Evolutionary conservation across 2,888 invertebrate genomes (phyloP).

Genomic region (Drosophila testacea): DNA sequence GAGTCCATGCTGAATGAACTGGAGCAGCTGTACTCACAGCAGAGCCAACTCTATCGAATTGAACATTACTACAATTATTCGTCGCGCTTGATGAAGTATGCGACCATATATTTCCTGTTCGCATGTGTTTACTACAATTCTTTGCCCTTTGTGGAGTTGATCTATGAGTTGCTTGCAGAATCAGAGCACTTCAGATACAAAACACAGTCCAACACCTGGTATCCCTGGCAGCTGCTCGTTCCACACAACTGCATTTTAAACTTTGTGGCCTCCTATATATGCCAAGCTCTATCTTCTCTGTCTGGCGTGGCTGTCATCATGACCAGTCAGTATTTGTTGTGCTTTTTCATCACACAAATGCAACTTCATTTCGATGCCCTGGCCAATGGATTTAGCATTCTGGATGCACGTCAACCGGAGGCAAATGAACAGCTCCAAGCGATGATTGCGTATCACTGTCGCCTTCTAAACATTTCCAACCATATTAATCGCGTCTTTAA

Average conservation of each 20-base stretch:
- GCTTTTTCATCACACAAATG: slow-evolving; percentile 75
- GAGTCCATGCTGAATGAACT: slow-evolving; percentile 55
- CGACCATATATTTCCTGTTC: slow-evolving; percentile 60
- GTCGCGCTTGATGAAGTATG: slow-evolving; percentile 59
- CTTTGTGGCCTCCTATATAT: slow-evolving; percentile 59
- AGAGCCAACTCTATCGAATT: slow-evolving; percentile 44
- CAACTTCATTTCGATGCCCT: slow-evolving; percentile 77
- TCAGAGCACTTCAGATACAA: slow-evolving; percentile 52
- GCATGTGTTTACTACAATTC: slow-evolving; percentile 69
- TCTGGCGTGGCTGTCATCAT: slow-evolving; percentile 66
- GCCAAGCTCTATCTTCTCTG: slow-evolving; percentile 65
- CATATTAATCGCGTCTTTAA: slow-evolving; percentile 76
- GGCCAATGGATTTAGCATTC: slow-evolving; percentile 47
- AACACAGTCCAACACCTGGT: slow-evolving; percentile 82
- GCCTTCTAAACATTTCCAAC: slow-evolving; percentile 54
- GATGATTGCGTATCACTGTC: slow-evolving; percentile 71
- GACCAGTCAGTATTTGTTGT: slow-evolving; percentile 72
- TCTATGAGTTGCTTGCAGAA: slow-evolving; percentile 57
- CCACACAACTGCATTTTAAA: slow-evolving; percentile 36
- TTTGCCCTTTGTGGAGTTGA: slow-evolving; percentile 63
- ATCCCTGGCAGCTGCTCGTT: slow-evolving; percentile 74
- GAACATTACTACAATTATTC: slow-evolving; percentile 58
- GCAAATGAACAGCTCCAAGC: slow-evolving; percentile 63
- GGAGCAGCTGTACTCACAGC: slow-evolving; percentile 21
- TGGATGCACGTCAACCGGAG: slow-evolving; percentile 53